These are phyloP conservation scores for Coremacera marginata DNA, from an alignment of 2,888 invertebrate genomes.

Conservation along the genomic window DNA sequence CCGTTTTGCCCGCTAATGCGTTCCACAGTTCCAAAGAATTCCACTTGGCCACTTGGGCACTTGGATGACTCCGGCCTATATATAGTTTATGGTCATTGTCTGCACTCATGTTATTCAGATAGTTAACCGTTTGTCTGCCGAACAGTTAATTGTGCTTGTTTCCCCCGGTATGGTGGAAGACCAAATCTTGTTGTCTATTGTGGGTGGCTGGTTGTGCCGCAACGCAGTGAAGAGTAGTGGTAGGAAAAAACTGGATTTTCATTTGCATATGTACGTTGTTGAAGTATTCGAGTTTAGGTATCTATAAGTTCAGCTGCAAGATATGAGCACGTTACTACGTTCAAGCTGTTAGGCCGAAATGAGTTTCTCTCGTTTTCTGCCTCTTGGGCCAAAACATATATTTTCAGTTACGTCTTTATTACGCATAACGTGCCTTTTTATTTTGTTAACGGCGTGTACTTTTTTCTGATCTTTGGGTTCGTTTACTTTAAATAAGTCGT, in stretches of 20 bases:
- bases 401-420: slow-evolving; percentile 40
- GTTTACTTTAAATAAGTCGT: slow-evolving; percentile 29
- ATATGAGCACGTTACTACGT: not conserved
- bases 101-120: slow-evolving; percentile 12
- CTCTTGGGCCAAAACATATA: slow-evolving; percentile 22
- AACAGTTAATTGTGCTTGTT: slow-evolving; percentile 37
- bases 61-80: not conserved
- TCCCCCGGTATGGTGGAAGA: slow-evolving; percentile 11
- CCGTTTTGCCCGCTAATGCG: not conserved
- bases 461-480: not conserved
- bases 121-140: slow-evolving; percentile 35
- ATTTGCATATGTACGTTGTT: slow-evolving; percentile 17
- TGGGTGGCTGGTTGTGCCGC: slow-evolving; percentile 25
- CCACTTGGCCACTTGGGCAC: not conserved
- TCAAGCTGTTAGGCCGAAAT: slow-evolving; percentile 17
- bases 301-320: not conserved
- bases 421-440: slow-evolving; percentile 18
- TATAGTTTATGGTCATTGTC: slow-evolving; percentile 28
- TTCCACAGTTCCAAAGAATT: slow-evolving; percentile 1
- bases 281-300: slow-evolving; percentile 5
- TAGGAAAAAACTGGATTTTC: slow-evolving; percentile 11
- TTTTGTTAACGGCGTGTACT: not conserved
- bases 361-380: slow-evolving; percentile 4
- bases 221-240: not conserved
- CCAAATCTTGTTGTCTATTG: slow-evolving; percentile 11